Evolutionary conservation across 2,888 invertebrate genomes (phyloP).

Genomic region (Chaitophorus viminalis): DNA sequence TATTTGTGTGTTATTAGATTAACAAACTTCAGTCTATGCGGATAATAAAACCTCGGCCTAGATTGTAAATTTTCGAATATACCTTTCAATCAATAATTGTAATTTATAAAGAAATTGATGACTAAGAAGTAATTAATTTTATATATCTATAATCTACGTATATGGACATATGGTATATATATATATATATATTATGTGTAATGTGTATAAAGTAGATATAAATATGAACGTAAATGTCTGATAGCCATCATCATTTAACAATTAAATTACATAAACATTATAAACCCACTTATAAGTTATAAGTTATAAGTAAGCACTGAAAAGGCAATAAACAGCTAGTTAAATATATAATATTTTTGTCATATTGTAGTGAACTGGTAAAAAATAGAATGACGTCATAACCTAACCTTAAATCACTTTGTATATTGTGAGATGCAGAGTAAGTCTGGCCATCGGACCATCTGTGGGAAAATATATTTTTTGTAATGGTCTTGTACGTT

Average conservation of each 20-base stretch:
- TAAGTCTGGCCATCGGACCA: not conserved
- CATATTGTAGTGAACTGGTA: not conserved
- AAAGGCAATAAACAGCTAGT: not conserved
- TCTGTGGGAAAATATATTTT: not conserved
- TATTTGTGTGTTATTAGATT: not conserved
- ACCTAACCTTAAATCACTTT: conserved; percentile 1
- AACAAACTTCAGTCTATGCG: not conserved
- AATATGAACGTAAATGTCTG: not conserved
- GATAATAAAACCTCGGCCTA: conserved; percentile 1
- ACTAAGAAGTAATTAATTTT: not conserved
- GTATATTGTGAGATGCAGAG: not conserved
- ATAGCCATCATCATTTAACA: not conserved
- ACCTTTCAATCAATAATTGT: not conserved
- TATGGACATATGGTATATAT: too few relatives aligned
- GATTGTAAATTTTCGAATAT: not conserved
- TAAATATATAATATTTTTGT: not conserved
- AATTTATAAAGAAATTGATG: not conserved
- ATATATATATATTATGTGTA: too few relatives aligned
- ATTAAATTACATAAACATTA: not conserved
- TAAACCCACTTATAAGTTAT: too few relatives aligned
- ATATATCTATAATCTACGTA: conserved; percentile 4
- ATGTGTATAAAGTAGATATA: not conserved
- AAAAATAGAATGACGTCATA: conserved; percentile 19
- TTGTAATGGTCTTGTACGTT: not conserved
- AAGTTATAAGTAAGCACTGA: not conserved